Evolutionary conservation across 2,888 invertebrate genomes (phyloP).

Genomic region (Dasypolia templi): DNA sequence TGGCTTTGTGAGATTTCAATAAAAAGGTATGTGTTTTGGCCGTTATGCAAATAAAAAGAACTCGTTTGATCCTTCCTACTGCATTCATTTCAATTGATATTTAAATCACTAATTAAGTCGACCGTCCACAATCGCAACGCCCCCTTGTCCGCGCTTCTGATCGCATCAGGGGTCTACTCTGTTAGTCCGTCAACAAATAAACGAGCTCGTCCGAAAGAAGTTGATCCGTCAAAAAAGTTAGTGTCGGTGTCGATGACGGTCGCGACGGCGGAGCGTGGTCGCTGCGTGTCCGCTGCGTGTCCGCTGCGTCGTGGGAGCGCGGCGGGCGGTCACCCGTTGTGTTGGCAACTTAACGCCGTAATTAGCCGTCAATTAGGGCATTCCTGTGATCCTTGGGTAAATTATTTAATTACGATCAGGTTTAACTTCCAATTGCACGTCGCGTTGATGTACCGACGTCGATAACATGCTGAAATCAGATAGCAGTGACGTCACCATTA

Average conservation of each 20-base stretch:
- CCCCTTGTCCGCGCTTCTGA: neutral
- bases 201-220: no score
- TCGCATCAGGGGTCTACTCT: no score
- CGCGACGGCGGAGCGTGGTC: neutral
- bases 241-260: conserved; percentile 9
- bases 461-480: neutral
- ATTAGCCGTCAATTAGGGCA: conserved; percentile 47
- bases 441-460: conserved; percentile 18
- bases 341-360: conserved; percentile 20
- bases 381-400: conserved; percentile 29
- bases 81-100: neutral
- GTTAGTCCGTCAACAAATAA: no score
- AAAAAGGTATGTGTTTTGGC: neutral
- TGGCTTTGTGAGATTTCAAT: neutral
- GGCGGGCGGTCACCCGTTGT: conserved; percentile 3
- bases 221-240: no score
- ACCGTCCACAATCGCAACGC: neutral
- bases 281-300: conserved; percentile 6
- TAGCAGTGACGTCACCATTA: conserved; percentile 16
- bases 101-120: neutral
- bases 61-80: neutral
- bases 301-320: conserved; percentile 10
- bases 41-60: neutral
- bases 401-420: conserved; percentile 45
- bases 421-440: conserved; percentile 14